Evolutionary conservation across 2,113 vertebrate species (phyloP).

Genomic region (Calypte anna): DNA sequence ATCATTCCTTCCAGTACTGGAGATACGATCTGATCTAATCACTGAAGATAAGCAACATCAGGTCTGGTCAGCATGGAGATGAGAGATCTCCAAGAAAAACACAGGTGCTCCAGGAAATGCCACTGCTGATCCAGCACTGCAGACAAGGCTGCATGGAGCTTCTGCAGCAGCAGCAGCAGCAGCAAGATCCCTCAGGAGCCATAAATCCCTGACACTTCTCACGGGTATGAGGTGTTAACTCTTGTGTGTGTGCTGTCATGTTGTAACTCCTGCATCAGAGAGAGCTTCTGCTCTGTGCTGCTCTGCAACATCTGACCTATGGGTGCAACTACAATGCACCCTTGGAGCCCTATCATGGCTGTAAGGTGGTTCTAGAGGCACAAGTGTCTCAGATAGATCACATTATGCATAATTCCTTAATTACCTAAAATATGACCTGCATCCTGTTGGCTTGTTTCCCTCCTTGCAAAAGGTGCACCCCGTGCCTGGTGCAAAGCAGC

Average conservation of each 20-base stretch:
- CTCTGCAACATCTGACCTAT: fast-evolving
- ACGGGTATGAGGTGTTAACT: neutral
- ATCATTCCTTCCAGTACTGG: constrained; percentile 34
- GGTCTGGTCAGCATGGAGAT: neutral
- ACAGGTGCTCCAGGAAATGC: constrained; percentile 66
- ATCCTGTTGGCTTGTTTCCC: neutral
- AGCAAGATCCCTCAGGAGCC: neutral
- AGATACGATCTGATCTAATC: constrained; percentile 45
- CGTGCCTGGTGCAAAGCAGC: neutral
- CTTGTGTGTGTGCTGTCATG: neutral
- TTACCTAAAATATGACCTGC: neutral
- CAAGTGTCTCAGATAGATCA: neutral
- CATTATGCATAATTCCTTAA: neutral
- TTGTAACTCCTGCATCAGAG: neutral
- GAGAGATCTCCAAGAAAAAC: constrained; percentile 62
- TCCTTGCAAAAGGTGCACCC: fast-evolving
- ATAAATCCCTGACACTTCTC: neutral
- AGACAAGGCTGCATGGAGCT: neutral
- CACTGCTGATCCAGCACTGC: neutral
- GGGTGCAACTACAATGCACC: fast-evolving
- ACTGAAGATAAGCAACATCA: neutral
- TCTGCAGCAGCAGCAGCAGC: neutral
- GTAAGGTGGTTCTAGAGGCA: neutral
- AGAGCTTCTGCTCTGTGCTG: neutral
- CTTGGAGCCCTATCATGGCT: neutral